Evolutionary conservation across 2,797 vertebrate genomes (phyloP), one percentile per base, ranked within the genome.

Genomic region (Sebastes reedi): DNA sequence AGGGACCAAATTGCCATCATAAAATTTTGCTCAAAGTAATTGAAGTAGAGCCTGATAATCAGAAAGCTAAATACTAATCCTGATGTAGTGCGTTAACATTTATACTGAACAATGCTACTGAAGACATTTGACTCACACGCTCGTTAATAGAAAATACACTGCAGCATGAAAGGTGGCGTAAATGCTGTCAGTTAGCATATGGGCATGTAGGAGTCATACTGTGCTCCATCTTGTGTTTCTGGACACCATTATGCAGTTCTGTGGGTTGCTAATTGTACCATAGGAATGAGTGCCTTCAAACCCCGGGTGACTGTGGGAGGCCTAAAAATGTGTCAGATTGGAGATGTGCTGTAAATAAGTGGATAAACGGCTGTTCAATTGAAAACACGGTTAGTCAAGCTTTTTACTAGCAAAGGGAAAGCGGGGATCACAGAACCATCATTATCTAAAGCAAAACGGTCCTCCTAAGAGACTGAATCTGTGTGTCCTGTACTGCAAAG

Each of bases 201-300:
- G 89, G 88, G 77, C 83, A 89, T 80, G 90, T 87, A 86, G 87
- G 87, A 91, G 91, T 89, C 87, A 42, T 56, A 84, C 84, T 83
- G 89, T 2, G 82, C 83, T 89, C 86, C 87, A 87, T 88, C 87
- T 86, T 92, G 87, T 79, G 79, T 79, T 89, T 89, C 88, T 89
- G 91, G 88, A 90, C 87, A 81, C 81, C 80, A 90, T 87, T 86
- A 92, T 86, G 80, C 77, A 82, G 77, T 88, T 89, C 84, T 90
- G 92, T 92, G 90, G 91, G 91, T 80, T 92, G 91, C 86, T 89
- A 93, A 93, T 91, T 92, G 87, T 75, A 89, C 86, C 74, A 79
- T 36, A 88, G 87, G 87, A 92, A 89, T 85, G 88, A 91, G 83
- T 83, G 87, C 72, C 79, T 85, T 82, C 76, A 88, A 91, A 71